Evolutionary conservation across 2,888 invertebrate species (phyloP), one percentile per base, ranked within the genome.

Genomic region (Andricus quercusramuli): DNA sequence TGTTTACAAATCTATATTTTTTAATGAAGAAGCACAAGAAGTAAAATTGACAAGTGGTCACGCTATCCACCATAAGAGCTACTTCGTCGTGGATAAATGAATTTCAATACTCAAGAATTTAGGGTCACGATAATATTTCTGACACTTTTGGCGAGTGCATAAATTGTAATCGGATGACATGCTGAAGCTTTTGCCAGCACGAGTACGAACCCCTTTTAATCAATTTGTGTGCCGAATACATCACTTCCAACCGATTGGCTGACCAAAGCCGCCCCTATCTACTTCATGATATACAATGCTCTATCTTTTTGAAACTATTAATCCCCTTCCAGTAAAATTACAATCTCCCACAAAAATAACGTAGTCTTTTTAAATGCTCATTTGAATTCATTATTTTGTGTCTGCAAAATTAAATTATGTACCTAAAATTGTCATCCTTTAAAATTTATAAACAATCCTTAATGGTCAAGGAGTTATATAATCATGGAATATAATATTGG

Each of bases 171-270:
- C 59, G 56, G 56, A 74, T 32, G 56, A 37, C 56, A 13, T 74
- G 37, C 37, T 74, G 74, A 74, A 56, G 74, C 74, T 74, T 74
- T 74, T 59, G 56, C 74, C 56, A 59, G 32, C n/a, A 56, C 51
- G n/a, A 74, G 56, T 56, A 37, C 32, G 56, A 56, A 74, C 74
- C 37, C 74, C 74, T 37, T 74, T 74, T 74, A 74, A 74, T 74
- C 74, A 74, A 74, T 74, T 74, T 74, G 74, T 74, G 74, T 74
- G 74, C 56, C 2, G 56, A 74, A 74, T 74, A 59, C 74, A 74
- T 74, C 74, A 74, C 74, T 74, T 74, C 74, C 74, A 74, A 56
- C 74, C 74, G 74, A 74, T 74, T 74, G 74, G 74, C 37, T 56
- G 56, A 74, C 74, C 74, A 74, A 74, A 74, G 74, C 56, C 32